phyloP scores from a whole-genome alignment of 2,113 vertebrate species.

The Oxyruncus cristatus region DNA sequence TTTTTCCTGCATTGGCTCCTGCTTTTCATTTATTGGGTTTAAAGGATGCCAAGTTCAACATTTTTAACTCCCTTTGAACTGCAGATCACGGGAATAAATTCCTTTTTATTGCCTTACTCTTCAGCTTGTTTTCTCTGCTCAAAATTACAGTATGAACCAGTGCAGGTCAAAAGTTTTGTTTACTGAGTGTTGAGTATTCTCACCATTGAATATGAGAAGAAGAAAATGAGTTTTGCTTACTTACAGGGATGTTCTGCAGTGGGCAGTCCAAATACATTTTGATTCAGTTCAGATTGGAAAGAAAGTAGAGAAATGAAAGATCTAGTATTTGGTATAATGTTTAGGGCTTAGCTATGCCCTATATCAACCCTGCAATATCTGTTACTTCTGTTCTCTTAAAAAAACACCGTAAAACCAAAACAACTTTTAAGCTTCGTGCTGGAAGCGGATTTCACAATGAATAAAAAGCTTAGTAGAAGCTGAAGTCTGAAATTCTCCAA shows the following conservation, averaged over 20 bases:
- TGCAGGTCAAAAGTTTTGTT: not conserved
- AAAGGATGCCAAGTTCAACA: not conserved
- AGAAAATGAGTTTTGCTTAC: not conserved
- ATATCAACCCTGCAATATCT: not conserved
- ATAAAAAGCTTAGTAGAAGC: not conserved
- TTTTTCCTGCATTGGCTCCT: not conserved
- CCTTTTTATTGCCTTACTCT: not conserved
- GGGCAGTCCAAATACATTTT: not conserved
- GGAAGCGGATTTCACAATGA: not conserved
- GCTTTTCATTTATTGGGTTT: not conserved
- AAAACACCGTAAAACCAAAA: not conserved
- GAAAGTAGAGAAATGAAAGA: not conserved
- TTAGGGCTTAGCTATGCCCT: not conserved
- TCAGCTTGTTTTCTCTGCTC: not conserved
- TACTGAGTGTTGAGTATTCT: not conserved
- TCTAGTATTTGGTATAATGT: not conserved
- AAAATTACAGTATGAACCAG: not conserved
- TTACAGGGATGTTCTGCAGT: not conserved
- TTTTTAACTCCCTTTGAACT: not conserved
- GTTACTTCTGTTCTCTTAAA: not conserved
- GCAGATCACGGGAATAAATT: not conserved
- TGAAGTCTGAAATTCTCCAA: not conserved
- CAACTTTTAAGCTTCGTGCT: not conserved
- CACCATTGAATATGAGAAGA: not conserved
- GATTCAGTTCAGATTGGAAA: not conserved